Percentiles rank a stretch among this genome's conserved stretches.
These are phyloP conservation scores for Xenentodon cancila DNA, from an alignment of 2,797 vertebrate genomes.

Conservation along the genomic window DNA sequence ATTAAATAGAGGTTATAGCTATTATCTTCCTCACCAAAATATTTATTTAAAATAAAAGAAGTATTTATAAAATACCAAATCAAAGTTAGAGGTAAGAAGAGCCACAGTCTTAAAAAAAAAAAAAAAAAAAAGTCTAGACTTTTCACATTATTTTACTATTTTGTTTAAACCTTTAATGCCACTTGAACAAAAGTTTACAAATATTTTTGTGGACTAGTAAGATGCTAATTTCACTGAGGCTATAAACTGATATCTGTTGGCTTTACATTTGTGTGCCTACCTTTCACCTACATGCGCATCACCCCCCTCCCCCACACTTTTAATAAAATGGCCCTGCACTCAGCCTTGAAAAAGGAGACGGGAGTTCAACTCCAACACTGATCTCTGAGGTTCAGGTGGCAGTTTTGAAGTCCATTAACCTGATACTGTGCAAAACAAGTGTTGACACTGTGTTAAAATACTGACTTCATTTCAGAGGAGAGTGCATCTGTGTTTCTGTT, in stretches of 20 bases:
- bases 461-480: constrained; percentile 11
- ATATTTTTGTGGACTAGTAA: constrained; percentile 1
- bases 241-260: constrained; percentile 8
- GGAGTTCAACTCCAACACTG: constrained; percentile 1
- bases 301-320: constrained; percentile 18
- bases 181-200: constrained; percentile 11
- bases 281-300: constrained; percentile 20
- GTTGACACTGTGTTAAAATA: background rate
- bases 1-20: constrained; percentile 66
- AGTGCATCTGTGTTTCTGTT: constrained; percentile 10
- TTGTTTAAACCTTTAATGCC: constrained; percentile 22
- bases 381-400: constrained; percentile 1
- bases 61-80: constrained; percentile 27
- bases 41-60: constrained; percentile 27
- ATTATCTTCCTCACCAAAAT: constrained; percentile 57
- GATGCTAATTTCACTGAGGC: background rate
- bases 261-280: constrained; percentile 3
- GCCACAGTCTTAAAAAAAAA: constrained; percentile 28
- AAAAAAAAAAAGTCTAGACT: constrained; percentile 15
- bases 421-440: constrained; percentile 1
- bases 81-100: constrained; percentile 44
- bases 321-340: background rate
- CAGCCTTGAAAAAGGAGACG: background rate
- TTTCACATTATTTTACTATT: background rate
- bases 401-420: constrained; percentile 8